phyloP scores from a whole-genome alignment of 2,888 invertebrate genomes.

The Euclidia mi region DNA sequence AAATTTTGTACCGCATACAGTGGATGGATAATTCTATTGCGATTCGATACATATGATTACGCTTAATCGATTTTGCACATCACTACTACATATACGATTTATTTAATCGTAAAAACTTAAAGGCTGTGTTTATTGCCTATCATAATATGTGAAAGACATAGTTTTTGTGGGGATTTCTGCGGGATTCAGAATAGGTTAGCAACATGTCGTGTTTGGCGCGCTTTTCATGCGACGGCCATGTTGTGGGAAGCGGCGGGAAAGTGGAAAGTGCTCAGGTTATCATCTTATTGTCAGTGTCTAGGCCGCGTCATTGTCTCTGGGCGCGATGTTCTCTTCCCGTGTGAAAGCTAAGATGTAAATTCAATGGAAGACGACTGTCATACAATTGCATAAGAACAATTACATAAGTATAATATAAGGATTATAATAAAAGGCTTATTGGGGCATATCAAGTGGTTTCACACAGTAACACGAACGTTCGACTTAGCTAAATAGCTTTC shows the following conservation, averaged over 20 bases:
- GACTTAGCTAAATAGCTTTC: slow-evolving; percentile 11
- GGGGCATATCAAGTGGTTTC: slow-evolving; percentile 7
- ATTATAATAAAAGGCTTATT: slow-evolving; percentile 14
- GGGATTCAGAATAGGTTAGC: slow-evolving; percentile 14
- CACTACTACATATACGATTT: background rate
- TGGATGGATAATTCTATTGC: slow-evolving; percentile 12
- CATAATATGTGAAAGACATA: background rate
- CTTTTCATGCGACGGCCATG: slow-evolving; percentile 68
- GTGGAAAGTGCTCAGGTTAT: slow-evolving; percentile 82
- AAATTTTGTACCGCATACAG: slow-evolving; percentile 10
- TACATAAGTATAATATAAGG: slow-evolving; percentile 22
- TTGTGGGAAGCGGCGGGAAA: slow-evolving; percentile 83
- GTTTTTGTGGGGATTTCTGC: slow-evolving; percentile 20
- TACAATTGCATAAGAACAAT: slow-evolving; percentile 35
- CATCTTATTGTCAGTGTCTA: slow-evolving; percentile 83
- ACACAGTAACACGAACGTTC: slow-evolving; percentile 4
- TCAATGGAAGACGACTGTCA: slow-evolving; percentile 43
- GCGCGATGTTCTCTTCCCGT: slow-evolving; percentile 70
- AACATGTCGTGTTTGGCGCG: slow-evolving; percentile 44
- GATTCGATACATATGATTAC: slow-evolving; percentile 23
- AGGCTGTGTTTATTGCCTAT: background rate
- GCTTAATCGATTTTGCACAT: slow-evolving; percentile 18
- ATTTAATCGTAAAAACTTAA: background rate
- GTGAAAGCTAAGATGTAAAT: slow-evolving; percentile 67
- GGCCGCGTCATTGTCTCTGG: slow-evolving; percentile 74